Percentiles rank a stretch among this genome's conserved stretches.
Conservation (phyloP, 37 sponge, comb jelly and placozoan genomes). For the Crambe crambe region DNA sequence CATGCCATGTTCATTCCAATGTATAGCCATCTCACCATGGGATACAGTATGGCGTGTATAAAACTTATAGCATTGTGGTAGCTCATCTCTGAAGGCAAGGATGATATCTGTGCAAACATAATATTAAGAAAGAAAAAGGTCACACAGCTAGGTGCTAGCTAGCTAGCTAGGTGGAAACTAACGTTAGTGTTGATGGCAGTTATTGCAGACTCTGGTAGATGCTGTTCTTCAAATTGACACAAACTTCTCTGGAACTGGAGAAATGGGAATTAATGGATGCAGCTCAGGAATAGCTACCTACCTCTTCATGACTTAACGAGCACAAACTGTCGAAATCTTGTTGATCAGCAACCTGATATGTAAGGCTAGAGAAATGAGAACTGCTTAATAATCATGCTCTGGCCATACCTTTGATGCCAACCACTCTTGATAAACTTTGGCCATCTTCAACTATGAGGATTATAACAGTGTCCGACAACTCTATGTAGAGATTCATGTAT, state of each 20-base stretch:
- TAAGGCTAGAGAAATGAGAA: not conserved
- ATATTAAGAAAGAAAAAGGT: no score
- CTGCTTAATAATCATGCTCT: no score
- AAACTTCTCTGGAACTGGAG: not conserved
- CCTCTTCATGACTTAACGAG: not conserved
- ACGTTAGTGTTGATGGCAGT: not conserved
- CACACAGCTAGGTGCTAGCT: no score
- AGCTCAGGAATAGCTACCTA: not conserved
- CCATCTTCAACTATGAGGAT: not conserved
- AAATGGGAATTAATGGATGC: no score
- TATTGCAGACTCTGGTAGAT: not conserved
- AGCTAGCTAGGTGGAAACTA: no score
- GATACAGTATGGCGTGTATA: not conserved
- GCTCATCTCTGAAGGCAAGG: not conserved
- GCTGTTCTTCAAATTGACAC: not conserved
- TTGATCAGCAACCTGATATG: constrained; percentile 2
- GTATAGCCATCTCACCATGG: not conserved
- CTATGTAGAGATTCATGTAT: no score
- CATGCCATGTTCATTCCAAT: not conserved
- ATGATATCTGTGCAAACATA: constrained; percentile 13
- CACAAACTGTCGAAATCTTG: not conserved
- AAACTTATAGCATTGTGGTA: constrained; percentile 5
- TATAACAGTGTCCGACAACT: no score
- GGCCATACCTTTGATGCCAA: not conserved
- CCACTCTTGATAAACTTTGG: not conserved